A percentile compares a stretch with the other conserved stretches of the same genome.
Evolutionary conservation across 2,113 vertebrate species (phyloP).

Genomic region (Azemiops feae): DNA sequence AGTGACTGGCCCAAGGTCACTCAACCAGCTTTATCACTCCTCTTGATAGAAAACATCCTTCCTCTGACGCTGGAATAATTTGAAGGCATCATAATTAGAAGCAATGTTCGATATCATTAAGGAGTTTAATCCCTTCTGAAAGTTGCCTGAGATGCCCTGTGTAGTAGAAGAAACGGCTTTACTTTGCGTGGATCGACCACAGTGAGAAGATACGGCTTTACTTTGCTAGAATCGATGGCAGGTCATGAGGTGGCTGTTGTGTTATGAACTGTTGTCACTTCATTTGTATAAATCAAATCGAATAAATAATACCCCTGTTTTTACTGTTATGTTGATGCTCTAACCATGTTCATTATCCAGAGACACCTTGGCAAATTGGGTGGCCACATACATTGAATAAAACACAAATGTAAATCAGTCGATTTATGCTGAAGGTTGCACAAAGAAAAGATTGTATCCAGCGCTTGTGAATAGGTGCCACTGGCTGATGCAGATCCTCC

Average conservation of each 20-base stretch:
- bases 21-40: neutral
- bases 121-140: neutral
- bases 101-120: neutral
- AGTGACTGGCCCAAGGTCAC: neutral
- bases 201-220: neutral
- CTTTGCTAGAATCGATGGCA: neutral
- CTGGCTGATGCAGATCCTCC: neutral
- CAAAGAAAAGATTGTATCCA: neutral
- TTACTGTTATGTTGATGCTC: neutral
- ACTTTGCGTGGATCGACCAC: neutral
- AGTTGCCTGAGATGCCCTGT: neutral
- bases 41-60: neutral
- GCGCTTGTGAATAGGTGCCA: neutral
- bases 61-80: neutral
- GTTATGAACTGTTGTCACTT: neutral
- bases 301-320: neutral
- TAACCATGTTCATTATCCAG: neutral
- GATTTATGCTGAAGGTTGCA: neutral
- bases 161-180: neutral
- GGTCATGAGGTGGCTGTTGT: neutral
- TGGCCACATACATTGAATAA: neutral
- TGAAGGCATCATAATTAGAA: neutral
- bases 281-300: neutral
- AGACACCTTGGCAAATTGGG: neutral
- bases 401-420: neutral